Evolutionary conservation across 1,140 invertebrate species (phyloP), one percentile per base, ranked within the genome.

Genomic region (Psilanteris sp.): DNA sequence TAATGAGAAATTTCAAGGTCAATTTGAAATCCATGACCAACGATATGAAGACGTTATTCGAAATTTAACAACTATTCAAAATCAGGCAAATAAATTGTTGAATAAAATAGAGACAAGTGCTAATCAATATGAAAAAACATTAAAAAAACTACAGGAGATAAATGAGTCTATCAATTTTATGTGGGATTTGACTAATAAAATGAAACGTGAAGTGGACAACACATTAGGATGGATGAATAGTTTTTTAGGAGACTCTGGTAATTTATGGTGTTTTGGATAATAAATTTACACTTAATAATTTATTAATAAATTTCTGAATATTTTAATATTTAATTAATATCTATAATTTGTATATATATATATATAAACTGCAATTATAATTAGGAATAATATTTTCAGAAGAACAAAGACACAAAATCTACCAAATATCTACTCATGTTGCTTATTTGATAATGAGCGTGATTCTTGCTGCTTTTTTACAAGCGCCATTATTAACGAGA

Each of bases 121-220:
- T n/a, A 36, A 77, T 1, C 89, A 91, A 46, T 92, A 92, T 66
- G 78, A 90, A 26, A 80, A 87, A 11, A 91, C 91, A 22, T 82
- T 92, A 24, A 76, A 88, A n/a, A 92, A 91, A 78, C 81, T 93
- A 1, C 73, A 84, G n/a, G 89, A 90, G 79, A 91, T 93, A 22
- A 93, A 93, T 73, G 70, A 79, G 9, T 92, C 91, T 0, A 89
- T 93, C 20, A 82, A 89, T 37, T 89, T 84, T 64, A 72, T 93
- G 11, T 88, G 90, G 78, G 73, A 86, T 46, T 66, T 92, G 2
- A 87, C 92, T 6, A 84, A 88, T 9, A 84, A 80, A 0, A 91
- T 91, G 74, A 83, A 86, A 29, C 27, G 72, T 16, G 87, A 90
- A 55, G 70, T 93, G 32, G 90, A 92, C 39, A 76, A 90, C 10